Percentiles rank a stretch among this genome's conserved stretches.
These are phyloP conservation scores for Andrena minutula DNA, from an alignment of 2,888 invertebrate species.

Conservation along the genomic window DNA sequence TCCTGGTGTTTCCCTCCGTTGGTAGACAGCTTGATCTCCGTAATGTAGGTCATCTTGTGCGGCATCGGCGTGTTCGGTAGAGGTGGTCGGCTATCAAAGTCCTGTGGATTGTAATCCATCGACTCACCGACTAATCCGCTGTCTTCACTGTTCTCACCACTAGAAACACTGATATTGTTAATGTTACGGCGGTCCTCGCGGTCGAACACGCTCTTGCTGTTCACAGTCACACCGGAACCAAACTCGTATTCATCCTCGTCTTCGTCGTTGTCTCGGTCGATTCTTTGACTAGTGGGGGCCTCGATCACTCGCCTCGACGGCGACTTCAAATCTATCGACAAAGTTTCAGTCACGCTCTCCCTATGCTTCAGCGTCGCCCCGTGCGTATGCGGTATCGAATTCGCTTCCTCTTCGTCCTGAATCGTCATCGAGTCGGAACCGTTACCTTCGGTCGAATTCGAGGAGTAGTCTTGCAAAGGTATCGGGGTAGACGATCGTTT, in stretches of 20 bases:
- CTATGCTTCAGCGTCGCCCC: constrained; percentile 36
- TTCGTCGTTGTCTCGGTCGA: constrained; percentile 70
- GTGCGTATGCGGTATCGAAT: constrained; percentile 6
- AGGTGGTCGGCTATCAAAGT: constrained; percentile 80
- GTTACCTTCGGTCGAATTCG: constrained; percentile 27
- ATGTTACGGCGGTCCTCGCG: constrained; percentile 77
- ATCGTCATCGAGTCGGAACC: constrained; percentile 33
- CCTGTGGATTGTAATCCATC: constrained; percentile 74
- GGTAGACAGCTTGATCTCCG: constrained; percentile 90
- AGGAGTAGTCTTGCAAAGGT: constrained; percentile 45
- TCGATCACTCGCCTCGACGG: constrained; percentile 61
- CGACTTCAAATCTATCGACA: constrained; percentile 55
- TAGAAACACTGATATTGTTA: constrained; percentile 82
- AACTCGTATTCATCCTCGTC: constrained; percentile 78
- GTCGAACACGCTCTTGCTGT: constrained; percentile 72
- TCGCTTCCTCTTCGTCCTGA: constrained; percentile 11
- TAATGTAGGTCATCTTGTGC: constrained; percentile 88
- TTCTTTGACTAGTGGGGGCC: constrained; percentile 54
- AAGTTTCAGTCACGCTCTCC: constrained; percentile 31
- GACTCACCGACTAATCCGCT: constrained; percentile 80
- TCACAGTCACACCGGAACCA: constrained; percentile 76
- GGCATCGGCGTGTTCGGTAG: constrained; percentile 84
- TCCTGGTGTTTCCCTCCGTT: constrained; percentile 74
- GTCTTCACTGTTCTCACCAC: constrained; percentile 81
- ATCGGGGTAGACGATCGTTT: constrained; percentile 49